Evolutionary conservation across 2,888 invertebrate genomes (phyloP).

Genomic region (Vanessa cardui): DNA sequence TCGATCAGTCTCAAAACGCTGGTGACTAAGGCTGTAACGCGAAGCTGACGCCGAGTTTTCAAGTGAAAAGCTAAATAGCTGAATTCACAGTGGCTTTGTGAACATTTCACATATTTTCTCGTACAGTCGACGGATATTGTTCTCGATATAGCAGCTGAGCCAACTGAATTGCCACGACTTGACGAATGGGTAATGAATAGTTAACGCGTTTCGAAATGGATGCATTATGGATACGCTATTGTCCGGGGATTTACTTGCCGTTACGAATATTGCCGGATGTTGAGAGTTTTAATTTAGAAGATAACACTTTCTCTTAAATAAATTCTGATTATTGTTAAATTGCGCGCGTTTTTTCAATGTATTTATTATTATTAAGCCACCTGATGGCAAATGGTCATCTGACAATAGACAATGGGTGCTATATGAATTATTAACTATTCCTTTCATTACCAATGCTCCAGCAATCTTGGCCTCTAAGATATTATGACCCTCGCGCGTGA

Average conservation of each 20-base stretch:
- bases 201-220: constrained; percentile 35
- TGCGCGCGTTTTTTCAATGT: too few species aligned
- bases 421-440: too few species aligned
- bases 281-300: constrained; percentile 7
- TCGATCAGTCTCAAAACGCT: constrained; percentile 34
- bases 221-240: constrained; percentile 37
- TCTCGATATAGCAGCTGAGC: constrained; percentile 38
- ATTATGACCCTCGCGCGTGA: too few species aligned
- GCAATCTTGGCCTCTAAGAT: too few species aligned
- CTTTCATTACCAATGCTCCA: too few species aligned
- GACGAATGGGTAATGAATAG: constrained; percentile 40
- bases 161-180: constrained; percentile 36
- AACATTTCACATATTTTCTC: constrained; percentile 38
- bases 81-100: constrained; percentile 38
- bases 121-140: constrained; percentile 37
- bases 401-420: too few species aligned
- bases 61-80: constrained; percentile 41
- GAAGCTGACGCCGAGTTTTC: constrained; percentile 30
- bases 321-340: too few species aligned
- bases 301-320: neutral
- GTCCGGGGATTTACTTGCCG: constrained; percentile 27
- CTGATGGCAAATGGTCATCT: too few species aligned
- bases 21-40: constrained; percentile 27
- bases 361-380: too few species aligned
- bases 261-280: neutral